Base-by-base conservation (phyloP, 2,888 invertebrate species). In the Tiliacea aurago region DNA sequence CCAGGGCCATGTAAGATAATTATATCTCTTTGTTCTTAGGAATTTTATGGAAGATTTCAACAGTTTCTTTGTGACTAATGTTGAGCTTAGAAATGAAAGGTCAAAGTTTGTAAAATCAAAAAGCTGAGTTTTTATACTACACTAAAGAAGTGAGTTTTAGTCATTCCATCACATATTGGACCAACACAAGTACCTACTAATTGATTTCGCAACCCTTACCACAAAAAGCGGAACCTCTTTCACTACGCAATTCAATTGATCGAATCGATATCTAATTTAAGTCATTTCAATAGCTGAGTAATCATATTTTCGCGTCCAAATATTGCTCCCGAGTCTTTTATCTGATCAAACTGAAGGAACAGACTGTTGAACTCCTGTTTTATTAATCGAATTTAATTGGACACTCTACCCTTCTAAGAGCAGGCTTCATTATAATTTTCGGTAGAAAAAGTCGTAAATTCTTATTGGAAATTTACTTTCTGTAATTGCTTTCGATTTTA, bases 371-470 rank as follows among this genome's bases (percentile, higher is more conserved):
- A 78, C 77, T 81, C 76, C 84, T 75, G 84, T 87, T 84, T 76
- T 84, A 81, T 75, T 86, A 89, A 89, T 87, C 87, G 86, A 86
- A 83, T 87, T 81, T 87, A 89, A 88, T 90, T 90, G 87, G 86
- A 89, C 83, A 80, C 83, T 86, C 81, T 80, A 88, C 85, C 90
- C 86, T 90, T 89, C 83, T 66, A 73, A 73, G 71, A 77, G 76
- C 79, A 80, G 68, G 70, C 72, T 84, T 84, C 69, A 76, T 86
- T 79, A 79, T 86, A 71, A 79, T 79, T 84, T 81, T 66, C 28
- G 65, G 28, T 58, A 47, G 51, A 71, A 82, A 82, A 86, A 66
- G 55, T 61, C 70, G 58, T 63, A 47, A 77, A 76, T 76, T 65
- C 71, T 74, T 72, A 72, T 71, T 56, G 13, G 45, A 68, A 76